phyloP scores from a whole-genome alignment of 2,113 vertebrate genomes.

The Mirounga angustirostris region DNA sequence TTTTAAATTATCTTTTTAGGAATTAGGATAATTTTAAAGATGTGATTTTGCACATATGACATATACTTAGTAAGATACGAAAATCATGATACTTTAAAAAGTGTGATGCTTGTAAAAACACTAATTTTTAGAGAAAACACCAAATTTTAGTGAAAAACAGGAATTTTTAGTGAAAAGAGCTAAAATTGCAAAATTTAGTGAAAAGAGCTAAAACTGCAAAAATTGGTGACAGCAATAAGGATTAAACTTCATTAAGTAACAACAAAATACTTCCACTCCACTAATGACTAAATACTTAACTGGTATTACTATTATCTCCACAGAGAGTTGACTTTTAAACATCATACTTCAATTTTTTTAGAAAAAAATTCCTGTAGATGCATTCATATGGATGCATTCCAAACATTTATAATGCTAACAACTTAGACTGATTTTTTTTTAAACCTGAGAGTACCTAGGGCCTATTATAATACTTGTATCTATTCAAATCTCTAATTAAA shows the following conservation, averaged over 20 bases:
- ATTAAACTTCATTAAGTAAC: constrained; percentile 46
- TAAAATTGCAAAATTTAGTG: neutral
- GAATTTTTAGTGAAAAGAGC: neutral
- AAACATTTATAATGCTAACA: constrained; percentile 79
- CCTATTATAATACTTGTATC: constrained; percentile 75
- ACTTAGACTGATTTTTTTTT: constrained; percentile 75
- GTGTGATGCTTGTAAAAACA: neutral
- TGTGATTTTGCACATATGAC: neutral
- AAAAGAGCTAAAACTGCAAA: constrained; percentile 34
- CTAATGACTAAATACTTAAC: neutral
- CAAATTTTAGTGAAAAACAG: neutral
- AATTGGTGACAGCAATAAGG: neutral
- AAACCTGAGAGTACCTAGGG: constrained; percentile 57
- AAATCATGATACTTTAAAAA: constrained; percentile 52
- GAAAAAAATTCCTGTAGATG: neutral
- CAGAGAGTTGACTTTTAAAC: constrained; percentile 46
- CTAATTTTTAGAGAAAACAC: constrained; percentile 1
- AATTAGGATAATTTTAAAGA: constrained; percentile 20
- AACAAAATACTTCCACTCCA: neutral
- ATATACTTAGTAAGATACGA: neutral
- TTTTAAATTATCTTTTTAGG: constrained; percentile 57
- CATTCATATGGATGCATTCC: neutral
- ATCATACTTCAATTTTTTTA: constrained; percentile 48
- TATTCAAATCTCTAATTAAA: constrained; percentile 79
- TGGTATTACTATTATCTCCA: neutral